Conservation (phyloP, 2,888 invertebrate species). For the Pseudococcus longispinus region DNA sequence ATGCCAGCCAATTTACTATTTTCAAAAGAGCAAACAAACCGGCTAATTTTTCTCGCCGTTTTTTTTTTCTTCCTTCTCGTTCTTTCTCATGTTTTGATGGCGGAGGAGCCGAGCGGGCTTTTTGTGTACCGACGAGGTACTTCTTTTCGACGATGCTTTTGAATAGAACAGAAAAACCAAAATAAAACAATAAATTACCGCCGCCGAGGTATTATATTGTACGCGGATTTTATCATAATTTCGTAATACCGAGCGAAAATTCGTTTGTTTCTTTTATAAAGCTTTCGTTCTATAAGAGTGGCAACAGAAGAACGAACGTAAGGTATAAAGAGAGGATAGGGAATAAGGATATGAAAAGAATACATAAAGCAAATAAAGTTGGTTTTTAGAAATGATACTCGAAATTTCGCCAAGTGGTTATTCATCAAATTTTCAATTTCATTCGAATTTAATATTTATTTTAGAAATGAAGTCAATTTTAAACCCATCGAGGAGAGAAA, state of each 20-base stretch:
- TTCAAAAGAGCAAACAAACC: conserved; percentile 20
- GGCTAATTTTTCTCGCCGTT: conserved; percentile 23
- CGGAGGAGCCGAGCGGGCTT: neutral
- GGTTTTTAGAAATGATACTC: neutral
- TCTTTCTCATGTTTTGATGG: neutral
- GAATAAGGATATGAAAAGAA: neutral
- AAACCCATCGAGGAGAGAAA: no score
- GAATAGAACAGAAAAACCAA: neutral
- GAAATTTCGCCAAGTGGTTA: neutral
- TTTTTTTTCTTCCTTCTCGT: neutral
- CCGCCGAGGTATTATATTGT: neutral
- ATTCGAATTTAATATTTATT: no score
- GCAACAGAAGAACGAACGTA: neutral
- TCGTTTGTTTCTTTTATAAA: neutral
- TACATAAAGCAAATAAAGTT: neutral
- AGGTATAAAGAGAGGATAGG: neutral
- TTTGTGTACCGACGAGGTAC: neutral
- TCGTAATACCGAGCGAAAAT: neutral
- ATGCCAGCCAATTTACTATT: conserved; percentile 28
- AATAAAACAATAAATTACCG: neutral
- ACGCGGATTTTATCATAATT: neutral
- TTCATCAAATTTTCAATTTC: neutral
- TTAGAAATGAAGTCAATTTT: no score
- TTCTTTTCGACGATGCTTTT: neutral
- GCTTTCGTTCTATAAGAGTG: neutral